Conservation (phyloP, 2,888 invertebrate species). For the Colletes collaris region DNA sequence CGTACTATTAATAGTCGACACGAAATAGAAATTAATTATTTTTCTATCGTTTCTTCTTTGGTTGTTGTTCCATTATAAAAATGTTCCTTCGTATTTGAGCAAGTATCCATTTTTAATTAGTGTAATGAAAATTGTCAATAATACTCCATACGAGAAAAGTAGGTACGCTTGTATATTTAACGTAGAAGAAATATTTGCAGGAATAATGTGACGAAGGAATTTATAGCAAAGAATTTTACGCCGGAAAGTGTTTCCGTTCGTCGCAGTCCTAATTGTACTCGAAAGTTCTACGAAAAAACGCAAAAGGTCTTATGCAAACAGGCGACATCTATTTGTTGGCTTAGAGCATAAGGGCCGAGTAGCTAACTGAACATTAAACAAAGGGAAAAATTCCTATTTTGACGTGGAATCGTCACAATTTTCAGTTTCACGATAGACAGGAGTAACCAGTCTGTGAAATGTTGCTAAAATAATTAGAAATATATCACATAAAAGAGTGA, state of each 20-base stretch:
- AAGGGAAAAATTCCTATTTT: constrained; percentile 35
- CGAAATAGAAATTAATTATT: not conserved
- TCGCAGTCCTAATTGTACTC: constrained; percentile 39
- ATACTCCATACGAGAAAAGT: not conserved
- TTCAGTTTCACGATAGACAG: constrained; percentile 13
- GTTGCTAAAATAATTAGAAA: not conserved
- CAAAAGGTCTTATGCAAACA: constrained; percentile 75
- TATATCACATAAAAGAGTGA: not conserved
- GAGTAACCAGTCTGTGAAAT: not conserved
- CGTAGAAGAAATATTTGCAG: not conserved
- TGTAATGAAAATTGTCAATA: no score
- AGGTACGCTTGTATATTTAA: not conserved
- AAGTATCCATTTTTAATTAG: no score
- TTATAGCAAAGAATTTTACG: constrained; percentile 15
- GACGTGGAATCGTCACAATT: constrained; percentile 41
- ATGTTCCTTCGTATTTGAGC: not conserved
- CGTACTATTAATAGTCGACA: not conserved
- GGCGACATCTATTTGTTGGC: constrained; percentile 73
- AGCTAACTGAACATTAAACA: constrained; percentile 73
- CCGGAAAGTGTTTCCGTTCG: constrained; percentile 37
- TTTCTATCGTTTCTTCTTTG: not conserved
- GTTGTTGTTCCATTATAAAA: not conserved
- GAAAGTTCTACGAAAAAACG: constrained; percentile 71
- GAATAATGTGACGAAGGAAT: not conserved
- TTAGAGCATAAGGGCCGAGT: constrained; percentile 62